phyloP scores from a whole-genome alignment of 2,797 vertebrate genomes.

The Podarcis siculus region DNA sequence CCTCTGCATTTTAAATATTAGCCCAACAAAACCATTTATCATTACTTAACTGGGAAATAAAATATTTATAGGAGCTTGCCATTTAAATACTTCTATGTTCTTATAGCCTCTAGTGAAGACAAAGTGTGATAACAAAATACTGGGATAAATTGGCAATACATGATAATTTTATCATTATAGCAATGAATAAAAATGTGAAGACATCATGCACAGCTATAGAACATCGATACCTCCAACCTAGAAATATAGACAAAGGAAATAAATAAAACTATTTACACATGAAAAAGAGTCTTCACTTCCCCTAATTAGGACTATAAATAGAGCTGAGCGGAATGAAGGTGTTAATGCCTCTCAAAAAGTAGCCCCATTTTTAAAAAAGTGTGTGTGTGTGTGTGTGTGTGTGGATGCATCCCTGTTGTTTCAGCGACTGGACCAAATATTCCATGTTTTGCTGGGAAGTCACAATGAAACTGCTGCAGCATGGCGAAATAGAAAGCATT shows the following conservation, averaged over 20 bases:
- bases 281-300: not conserved
- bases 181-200: constrained; percentile 48
- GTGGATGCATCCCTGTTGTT: not conserved
- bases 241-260: not conserved
- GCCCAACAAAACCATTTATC: constrained; percentile 10
- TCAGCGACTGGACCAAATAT: not conserved
- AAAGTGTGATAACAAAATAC: constrained; percentile 52
- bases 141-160: constrained; percentile 48
- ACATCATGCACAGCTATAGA: constrained; percentile 52
- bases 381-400: not conserved
- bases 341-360: not conserved
- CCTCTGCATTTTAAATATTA: constrained; percentile 30
- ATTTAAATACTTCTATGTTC: constrained; percentile 24
- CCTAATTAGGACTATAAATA: not conserved
- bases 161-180: constrained; percentile 52
- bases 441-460: not conserved
- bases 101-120: constrained; percentile 46
- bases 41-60: constrained; percentile 34
- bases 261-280: not conserved
- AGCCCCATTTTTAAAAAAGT: not conserved
- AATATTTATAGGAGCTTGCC: constrained; percentile 43
- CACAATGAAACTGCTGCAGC: not conserved
- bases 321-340: not conserved
- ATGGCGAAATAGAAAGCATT: not conserved
- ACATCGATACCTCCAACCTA: not conserved